These are phyloP conservation scores for Eretmocerus hayati DNA, from an alignment of 2,888 invertebrate species.

Conservation along the genomic window DNA sequence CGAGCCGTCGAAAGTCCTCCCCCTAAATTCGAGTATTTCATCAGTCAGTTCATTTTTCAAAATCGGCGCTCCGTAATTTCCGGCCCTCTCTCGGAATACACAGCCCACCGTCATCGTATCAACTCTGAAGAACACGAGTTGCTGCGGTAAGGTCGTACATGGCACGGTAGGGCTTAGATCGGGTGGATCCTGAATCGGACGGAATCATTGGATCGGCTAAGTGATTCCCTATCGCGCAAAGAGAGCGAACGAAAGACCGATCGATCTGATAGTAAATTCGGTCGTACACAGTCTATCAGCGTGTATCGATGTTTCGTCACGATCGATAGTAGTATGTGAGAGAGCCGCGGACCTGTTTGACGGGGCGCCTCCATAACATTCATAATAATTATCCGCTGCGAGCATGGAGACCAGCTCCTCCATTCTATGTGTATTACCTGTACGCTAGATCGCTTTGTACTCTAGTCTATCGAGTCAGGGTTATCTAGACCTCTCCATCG, in stretches of 20 bases:
- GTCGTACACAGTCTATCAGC: neutral
- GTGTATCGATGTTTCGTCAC: conserved; percentile 17
- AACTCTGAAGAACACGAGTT: neutral
- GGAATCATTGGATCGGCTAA: conserved; percentile 6
- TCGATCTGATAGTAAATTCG: no score
- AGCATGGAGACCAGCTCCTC: no score
- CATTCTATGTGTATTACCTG: no score
- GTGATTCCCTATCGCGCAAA: conserved; percentile 12
- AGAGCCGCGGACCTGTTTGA: neutral
- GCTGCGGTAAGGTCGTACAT: neutral
- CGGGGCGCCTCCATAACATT: neutral
- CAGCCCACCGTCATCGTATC: no score
- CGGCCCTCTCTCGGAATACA: conserved; percentile 4
- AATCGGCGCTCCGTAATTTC: conserved; percentile 16
- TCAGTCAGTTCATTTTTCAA: conserved; percentile 17
- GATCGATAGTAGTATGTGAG: conserved; percentile 2
- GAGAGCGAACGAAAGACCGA: conserved; percentile 4
- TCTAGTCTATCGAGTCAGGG: no score
- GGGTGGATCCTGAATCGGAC: neutral
- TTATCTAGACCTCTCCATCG: no score
- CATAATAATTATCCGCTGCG: neutral
- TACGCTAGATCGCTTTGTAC: no score
- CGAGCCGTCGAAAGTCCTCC: neutral
- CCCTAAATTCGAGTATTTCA: neutral
- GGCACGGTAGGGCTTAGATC: neutral